These are phyloP conservation scores for Perithous albicinctus DNA, from an alignment of 2,888 invertebrate genomes.

Conservation along the genomic window DNA sequence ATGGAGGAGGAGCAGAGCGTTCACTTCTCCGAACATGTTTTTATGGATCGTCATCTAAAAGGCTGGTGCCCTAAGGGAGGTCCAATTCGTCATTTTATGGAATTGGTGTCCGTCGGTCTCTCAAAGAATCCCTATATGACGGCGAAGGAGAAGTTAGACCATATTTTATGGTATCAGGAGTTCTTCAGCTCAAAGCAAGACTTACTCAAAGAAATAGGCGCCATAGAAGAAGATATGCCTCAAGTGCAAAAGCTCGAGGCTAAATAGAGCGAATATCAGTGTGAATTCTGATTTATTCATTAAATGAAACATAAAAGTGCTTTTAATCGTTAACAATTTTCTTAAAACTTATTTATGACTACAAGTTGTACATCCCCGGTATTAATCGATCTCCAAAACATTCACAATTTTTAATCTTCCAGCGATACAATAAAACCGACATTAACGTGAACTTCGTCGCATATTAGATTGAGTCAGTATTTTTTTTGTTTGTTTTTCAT, in stretches of 20 bases:
- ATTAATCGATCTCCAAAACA: neutral
- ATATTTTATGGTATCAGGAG: conserved; percentile 96
- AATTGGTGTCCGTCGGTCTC: conserved; percentile 96
- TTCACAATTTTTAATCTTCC: neutral
- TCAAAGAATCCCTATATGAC: conserved; percentile 97
- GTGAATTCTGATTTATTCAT: neutral
- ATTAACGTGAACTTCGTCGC: no score
- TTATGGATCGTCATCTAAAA: conserved; percentile 94
- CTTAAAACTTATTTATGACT: neutral
- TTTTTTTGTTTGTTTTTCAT: no score
- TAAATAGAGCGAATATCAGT: neutral
- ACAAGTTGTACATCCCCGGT: neutral
- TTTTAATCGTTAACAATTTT: conserved; percentile 1
- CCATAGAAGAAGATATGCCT: conserved; percentile 80
- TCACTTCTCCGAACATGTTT: conserved; percentile 97
- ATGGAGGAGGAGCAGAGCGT: conserved; percentile 88
- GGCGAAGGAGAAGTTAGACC: conserved; percentile 94
- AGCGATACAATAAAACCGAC: neutral
- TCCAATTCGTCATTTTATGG: conserved; percentile 98
- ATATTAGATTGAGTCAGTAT: no score
- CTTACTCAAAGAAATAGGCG: conserved; percentile 89
- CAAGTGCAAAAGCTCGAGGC: conserved; percentile 57
- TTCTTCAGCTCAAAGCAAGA: conserved; percentile 94
- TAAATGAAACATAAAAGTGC: neutral
- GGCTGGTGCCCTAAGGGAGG: conserved; percentile 96